phyloP scores from a whole-genome alignment of 2,888 invertebrate species.

The Volucella zonaria region DNA sequence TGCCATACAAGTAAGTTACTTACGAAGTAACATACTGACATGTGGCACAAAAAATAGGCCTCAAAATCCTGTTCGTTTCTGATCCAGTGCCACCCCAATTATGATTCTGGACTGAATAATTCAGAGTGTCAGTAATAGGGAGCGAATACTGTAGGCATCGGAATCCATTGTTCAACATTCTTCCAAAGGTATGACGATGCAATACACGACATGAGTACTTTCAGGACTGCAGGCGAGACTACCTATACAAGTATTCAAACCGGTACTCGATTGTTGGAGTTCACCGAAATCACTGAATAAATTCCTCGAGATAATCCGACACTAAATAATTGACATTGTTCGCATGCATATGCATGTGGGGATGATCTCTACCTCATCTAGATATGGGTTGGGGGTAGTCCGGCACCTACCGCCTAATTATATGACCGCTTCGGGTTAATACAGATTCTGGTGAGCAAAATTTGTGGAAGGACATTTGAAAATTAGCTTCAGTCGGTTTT shows the following conservation, averaged over 20 bases:
- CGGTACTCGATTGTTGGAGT: conserved; percentile 5
- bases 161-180: conserved; percentile 6
- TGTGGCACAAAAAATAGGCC: background rate
- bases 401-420: conserved; percentile 2
- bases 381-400: background rate
- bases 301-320: background rate
- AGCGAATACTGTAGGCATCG: background rate
- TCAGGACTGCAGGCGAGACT: background rate
- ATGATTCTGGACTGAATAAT: background rate
- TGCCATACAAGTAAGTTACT: background rate
- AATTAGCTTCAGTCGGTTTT: conserved; percentile 36
- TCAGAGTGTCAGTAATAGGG: background rate
- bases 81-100: background rate
- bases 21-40: background rate
- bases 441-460: background rate
- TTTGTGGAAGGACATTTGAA: conserved; percentile 5
- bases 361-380: background rate
- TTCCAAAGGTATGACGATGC: background rate
- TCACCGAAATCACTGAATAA: conserved; percentile 15
- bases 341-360: background rate
- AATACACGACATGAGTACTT: background rate
- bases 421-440: conserved; percentile 2
- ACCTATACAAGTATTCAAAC: background rate
- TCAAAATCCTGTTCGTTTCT: background rate
- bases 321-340: conserved; percentile 15